Evolutionary conservation across 2,113 vertebrate species (phyloP).

Genomic region (Tachycineta bicolor): DNA sequence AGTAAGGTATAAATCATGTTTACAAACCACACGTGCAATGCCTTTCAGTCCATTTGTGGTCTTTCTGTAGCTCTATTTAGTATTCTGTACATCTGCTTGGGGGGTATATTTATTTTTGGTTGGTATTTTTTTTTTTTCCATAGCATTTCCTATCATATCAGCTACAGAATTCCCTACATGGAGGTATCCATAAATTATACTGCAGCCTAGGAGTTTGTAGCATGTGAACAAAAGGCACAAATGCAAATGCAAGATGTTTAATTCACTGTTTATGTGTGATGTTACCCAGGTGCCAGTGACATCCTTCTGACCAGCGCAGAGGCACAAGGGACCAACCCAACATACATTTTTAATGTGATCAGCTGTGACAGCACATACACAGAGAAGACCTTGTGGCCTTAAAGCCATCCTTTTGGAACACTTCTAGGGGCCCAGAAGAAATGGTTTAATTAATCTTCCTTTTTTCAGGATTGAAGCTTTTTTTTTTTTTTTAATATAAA

Average conservation of each 20-base stretch:
- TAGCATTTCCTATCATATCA: conserved; percentile 67
- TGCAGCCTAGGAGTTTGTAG: conserved; percentile 67
- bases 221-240: conserved; percentile 76
- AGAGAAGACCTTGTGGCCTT: conserved; percentile 75
- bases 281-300: conserved; percentile 80
- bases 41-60: conserved; percentile 59
- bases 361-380: conserved; percentile 78
- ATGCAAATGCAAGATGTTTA: conserved; percentile 79
- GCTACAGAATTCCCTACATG: conserved; percentile 72
- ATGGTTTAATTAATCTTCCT: conserved; percentile 81
- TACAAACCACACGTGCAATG: conserved; percentile 57
- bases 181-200: conserved; percentile 79
- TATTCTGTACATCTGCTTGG: conserved; percentile 74
- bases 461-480: conserved; percentile 72
- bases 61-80: conserved; percentile 66
- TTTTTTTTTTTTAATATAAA: conserved; percentile 72
- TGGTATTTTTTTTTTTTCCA: neutral
- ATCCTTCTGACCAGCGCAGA: conserved; percentile 74
- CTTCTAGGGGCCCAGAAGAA: conserved; percentile 77
- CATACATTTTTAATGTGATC: conserved; percentile 85
- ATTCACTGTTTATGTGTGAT: conserved; percentile 79
- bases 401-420: conserved; percentile 77
- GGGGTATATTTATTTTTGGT: neutral
- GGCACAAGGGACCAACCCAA: conserved; percentile 74
- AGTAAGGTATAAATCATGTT: conserved; percentile 1